A percentile compares a stretch with the other conserved stretches of the same genome.
Evolutionary conservation across 2,888 invertebrate genomes (phyloP).

Genomic region (Tenodera sinensis): DNA sequence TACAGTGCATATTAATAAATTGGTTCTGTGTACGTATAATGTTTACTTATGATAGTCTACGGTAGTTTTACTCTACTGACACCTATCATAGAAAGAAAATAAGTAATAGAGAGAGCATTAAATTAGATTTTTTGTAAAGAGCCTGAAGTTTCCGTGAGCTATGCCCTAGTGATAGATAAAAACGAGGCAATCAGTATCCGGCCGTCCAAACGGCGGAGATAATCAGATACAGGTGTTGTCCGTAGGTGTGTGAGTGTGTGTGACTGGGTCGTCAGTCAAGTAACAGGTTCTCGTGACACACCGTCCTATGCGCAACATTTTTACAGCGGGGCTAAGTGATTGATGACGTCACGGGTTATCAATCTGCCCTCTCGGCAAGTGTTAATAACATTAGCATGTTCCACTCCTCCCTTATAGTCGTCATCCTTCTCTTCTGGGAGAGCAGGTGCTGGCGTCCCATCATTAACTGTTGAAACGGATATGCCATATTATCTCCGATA

Average conservation of each 20-base stretch:
- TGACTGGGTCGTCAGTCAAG: slow-evolving; percentile 22
- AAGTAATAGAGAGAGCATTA: too few species aligned
- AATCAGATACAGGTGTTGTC: slow-evolving; percentile 17
- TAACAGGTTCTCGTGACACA: slow-evolving; percentile 16
- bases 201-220: neutral
- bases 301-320: slow-evolving; percentile 4
- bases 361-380: slow-evolving; percentile 21
- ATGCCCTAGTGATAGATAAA: neutral
- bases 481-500: neutral
- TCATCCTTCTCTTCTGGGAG: neutral
- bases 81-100: too few species aligned
- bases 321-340: slow-evolving; percentile 12
- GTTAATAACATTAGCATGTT: slow-evolving; percentile 16
- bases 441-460: neutral
- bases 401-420: neutral
- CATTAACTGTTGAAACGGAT: neutral
- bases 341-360: slow-evolving; percentile 29
- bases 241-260: neutral
- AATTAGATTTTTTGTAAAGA: too few species aligned
- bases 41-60: too few species aligned
- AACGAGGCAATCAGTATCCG: neutral
- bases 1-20: too few species aligned
- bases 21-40: too few species aligned
- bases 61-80: too few species aligned
- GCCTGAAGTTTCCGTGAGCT: too few species aligned